Percentiles rank a stretch among this genome's conserved stretches.
Evolutionary conservation across 2,797 vertebrate genomes (phyloP).

Genomic region (Percopsis omiscomaycus): DNA sequence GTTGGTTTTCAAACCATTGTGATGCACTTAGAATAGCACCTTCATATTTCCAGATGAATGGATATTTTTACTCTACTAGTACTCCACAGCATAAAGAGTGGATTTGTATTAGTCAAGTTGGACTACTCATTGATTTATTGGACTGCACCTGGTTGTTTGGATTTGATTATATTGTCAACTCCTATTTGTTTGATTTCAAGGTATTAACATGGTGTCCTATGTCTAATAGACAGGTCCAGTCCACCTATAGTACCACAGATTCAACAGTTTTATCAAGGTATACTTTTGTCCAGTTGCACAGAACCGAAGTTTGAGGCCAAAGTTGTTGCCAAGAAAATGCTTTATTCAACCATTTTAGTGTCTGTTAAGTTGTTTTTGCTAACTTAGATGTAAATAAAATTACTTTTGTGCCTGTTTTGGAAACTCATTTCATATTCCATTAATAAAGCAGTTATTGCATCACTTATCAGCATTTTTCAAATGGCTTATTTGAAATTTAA

Average conservation of each 20-base stretch:
- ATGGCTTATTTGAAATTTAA: too few relatives aligned
- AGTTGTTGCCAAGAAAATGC: conserved; percentile 41
- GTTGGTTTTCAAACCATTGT: too few relatives aligned
- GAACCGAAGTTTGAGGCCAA: conserved; percentile 41
- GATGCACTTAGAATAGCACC: too few relatives aligned
- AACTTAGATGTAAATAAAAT: conserved; percentile 76
- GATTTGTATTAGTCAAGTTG: too few relatives aligned
- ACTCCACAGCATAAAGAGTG: too few relatives aligned
- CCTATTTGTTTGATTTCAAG: not conserved
- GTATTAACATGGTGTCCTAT: not conserved
- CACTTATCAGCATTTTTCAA: too few relatives aligned
- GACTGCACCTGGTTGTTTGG: not conserved
- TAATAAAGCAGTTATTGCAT: conserved; percentile 70
- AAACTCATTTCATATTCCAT: conserved; percentile 52
- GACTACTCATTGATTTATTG: too few relatives aligned
- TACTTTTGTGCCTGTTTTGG: conserved; percentile 75
- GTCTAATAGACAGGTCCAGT: not conserved
- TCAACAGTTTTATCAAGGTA: conserved; percentile 14
- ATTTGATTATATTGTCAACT: conserved; percentile 2
- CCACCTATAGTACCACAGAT: conserved; percentile 2
- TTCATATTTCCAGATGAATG: too few relatives aligned
- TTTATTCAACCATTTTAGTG: conserved; percentile 32
- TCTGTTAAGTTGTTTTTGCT: conserved; percentile 47
- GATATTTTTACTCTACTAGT: too few relatives aligned
- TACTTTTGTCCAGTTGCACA: conserved; percentile 23